These are phyloP conservation scores for Plecturocebus donacophilus DNA, from an alignment of 2,113 vertebrate species.

Conservation along the genomic window DNA sequence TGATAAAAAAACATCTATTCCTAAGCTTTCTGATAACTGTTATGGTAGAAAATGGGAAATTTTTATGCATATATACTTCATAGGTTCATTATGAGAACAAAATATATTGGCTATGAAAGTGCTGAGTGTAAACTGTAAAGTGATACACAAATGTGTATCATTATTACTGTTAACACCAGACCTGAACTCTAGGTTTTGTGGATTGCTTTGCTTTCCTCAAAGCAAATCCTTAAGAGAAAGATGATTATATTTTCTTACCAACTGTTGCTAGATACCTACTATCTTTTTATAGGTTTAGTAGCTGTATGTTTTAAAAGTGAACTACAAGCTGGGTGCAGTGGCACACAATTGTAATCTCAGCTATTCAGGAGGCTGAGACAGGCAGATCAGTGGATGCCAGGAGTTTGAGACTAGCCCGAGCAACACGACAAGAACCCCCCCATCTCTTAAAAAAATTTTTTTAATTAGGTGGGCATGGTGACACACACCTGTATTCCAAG, in stretches of 20 bases:
- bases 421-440: not conserved
- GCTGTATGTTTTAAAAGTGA: not conserved
- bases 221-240: not conserved
- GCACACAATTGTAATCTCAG: not conserved
- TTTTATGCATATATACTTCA: not conserved
- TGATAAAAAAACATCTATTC: not conserved
- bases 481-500: not conserved
- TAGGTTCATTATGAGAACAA: not conserved
- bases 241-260: constrained; percentile 49
- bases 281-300: not conserved
- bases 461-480: not conserved
- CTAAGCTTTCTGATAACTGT: not conserved
- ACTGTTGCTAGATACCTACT: not conserved
- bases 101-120: not conserved
- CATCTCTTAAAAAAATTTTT: not conserved
- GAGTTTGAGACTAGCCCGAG: not conserved
- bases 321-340: not conserved
- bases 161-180: not conserved
- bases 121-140: not conserved
- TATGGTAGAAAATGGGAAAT: not conserved
- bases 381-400: not conserved
- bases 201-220: constrained; percentile 20
- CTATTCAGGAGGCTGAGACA: not conserved
- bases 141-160: not conserved
- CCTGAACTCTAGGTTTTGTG: not conserved